Conservation (phyloP, 2,113 vertebrate species). For the Amazona vittata region DNA sequence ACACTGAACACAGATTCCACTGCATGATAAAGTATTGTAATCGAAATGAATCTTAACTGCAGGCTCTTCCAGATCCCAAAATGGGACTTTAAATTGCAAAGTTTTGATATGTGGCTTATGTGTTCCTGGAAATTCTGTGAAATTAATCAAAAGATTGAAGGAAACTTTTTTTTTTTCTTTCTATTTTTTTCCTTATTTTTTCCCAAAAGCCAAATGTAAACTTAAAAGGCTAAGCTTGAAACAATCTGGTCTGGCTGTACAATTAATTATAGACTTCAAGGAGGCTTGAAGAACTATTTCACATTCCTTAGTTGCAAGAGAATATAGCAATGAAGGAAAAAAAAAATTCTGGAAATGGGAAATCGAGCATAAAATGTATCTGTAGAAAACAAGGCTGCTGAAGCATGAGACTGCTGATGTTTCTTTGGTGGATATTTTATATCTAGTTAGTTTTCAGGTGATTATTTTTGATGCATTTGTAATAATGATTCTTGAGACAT, state of each 20-base stretch:
- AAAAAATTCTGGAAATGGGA: background rate
- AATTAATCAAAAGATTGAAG: background rate
- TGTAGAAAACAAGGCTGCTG: background rate
- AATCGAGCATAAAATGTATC: background rate
- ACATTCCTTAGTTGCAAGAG: conserved; percentile 1
- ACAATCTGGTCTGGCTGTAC: background rate
- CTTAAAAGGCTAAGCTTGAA: background rate
- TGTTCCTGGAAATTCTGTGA: conserved; percentile 19
- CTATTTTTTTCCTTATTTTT: too few relatives aligned
- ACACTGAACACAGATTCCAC: background rate
- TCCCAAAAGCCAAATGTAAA: background rate
- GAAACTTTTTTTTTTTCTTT: background rate
- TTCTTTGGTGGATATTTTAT: background rate
- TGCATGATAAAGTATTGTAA: background rate
- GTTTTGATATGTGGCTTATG: background rate
- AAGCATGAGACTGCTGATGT: background rate
- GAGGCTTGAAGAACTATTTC: background rate
- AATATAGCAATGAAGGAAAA: background rate
- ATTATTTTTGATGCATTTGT: background rate
- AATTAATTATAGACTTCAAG: background rate
- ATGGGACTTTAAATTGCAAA: background rate
- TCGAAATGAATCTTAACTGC: background rate
- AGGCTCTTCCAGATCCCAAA: background rate
- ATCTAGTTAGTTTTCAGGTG: background rate
- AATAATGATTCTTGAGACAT: background rate